Conservation (phyloP, 2,113 vertebrate genomes). For the Acinonyx jubatus region DNA sequence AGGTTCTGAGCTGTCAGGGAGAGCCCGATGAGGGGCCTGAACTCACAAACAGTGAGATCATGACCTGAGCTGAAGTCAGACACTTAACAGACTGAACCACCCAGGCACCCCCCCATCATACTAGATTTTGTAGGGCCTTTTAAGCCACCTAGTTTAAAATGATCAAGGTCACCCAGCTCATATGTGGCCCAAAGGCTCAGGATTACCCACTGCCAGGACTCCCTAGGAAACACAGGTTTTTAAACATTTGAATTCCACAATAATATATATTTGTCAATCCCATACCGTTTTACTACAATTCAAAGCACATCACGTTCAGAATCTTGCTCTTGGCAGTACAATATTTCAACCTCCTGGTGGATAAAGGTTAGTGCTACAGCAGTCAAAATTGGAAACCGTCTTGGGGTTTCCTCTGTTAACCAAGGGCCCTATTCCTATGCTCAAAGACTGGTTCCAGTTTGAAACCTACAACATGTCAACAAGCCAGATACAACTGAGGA, state of each 20-base stretch:
- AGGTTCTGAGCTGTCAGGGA: no score
- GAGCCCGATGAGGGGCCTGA: no score
- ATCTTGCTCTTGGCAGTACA: neutral
- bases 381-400: neutral
- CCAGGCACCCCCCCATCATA: neutral
- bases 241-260: conserved; percentile 8
- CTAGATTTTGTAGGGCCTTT: neutral
- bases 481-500: neutral
- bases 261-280: neutral
- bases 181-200: accelerated
- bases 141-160: neutral
- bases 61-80: no score
- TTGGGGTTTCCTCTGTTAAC: neutral
- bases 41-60: no score
- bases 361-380: neutral
- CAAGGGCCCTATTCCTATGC: accelerated
- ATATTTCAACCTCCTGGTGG: neutral
- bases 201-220: neutral
- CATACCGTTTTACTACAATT: neutral
- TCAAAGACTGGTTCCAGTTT: neutral
- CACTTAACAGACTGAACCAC: no score
- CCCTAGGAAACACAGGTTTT: neutral
- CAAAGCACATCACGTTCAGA: neutral
- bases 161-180: neutral
- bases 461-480: neutral